These are phyloP conservation scores for Penelope pileata DNA, from an alignment of 2,113 vertebrate species.

Conservation along the genomic window DNA sequence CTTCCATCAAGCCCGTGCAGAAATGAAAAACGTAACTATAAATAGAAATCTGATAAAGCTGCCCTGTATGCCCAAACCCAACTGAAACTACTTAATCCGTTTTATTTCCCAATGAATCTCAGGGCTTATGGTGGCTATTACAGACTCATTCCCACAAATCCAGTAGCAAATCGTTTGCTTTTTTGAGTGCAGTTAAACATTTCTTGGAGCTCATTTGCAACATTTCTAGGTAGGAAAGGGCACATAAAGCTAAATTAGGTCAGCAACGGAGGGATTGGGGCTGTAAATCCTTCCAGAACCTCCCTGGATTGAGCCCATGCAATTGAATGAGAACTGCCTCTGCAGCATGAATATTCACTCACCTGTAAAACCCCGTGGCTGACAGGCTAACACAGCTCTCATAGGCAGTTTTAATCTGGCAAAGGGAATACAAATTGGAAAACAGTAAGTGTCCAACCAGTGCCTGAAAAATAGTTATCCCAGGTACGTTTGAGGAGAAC, in stretches of 20 bases:
- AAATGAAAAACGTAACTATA: neutral
- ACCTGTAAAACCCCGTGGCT: constrained; percentile 94
- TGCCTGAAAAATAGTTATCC: neutral
- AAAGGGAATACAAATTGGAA: constrained; percentile 26
- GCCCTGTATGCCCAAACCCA: neutral
- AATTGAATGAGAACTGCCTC: neutral
- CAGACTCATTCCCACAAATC: neutral
- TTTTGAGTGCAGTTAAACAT: neutral
- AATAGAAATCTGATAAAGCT: neutral
- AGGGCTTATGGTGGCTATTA: neutral
- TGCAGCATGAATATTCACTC: constrained; percentile 53
- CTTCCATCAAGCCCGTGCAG: neutral
- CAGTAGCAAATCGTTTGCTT: neutral
- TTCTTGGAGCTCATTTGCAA: neutral
- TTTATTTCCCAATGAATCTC: neutral
- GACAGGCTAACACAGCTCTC: constrained; percentile 86
- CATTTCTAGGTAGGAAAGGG: neutral
- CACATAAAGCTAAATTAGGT: neutral
- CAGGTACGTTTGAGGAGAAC: neutral
- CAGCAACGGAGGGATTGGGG: neutral
- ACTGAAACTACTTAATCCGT: neutral
- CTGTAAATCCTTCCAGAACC: neutral
- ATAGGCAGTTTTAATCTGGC: constrained; percentile 88
- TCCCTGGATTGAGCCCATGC: neutral
- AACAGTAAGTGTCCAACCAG: neutral